Percentiles rank a stretch among this genome's conserved stretches.
These are phyloP conservation scores for Acanthochromis polyacanthus DNA, from an alignment of 2,113 vertebrate genomes.

Conservation along the genomic window DNA sequence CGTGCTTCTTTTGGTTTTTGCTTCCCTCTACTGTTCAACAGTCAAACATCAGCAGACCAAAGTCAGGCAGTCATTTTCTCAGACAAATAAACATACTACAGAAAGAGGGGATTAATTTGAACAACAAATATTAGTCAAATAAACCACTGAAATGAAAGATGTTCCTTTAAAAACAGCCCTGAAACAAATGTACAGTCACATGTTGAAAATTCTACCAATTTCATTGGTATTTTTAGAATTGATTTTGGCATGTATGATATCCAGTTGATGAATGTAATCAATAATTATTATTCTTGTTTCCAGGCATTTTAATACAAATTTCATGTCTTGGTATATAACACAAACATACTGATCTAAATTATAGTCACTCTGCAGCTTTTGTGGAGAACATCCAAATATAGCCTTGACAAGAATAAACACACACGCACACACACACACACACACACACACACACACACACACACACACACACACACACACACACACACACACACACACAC, in stretches of 20 bases:
- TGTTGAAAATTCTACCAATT: neutral
- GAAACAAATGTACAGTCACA: neutral
- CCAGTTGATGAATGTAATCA: neutral
- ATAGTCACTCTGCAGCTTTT: constrained; percentile 29
- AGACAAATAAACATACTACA: neutral
- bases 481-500: constrained; percentile 2
- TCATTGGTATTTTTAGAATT: neutral
- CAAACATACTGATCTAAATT: constrained; percentile 11
- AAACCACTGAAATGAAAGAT: neutral
- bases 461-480: too few species aligned
- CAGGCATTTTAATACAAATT: neutral
- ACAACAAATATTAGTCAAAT: neutral
- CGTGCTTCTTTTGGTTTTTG: constrained; percentile 54
- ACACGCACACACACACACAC: constrained; percentile 2
- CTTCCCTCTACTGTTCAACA: constrained; percentile 76
- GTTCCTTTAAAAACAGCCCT: neutral
- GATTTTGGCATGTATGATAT: neutral
- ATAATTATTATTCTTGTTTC: neutral
- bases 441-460: constrained; percentile 18
- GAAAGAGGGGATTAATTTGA: neutral
- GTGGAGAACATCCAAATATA: constrained; percentile 43
- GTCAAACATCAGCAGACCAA: constrained; percentile 28
- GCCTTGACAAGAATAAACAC: constrained; percentile 39
- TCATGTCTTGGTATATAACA: constrained; percentile 3
- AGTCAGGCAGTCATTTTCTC: neutral